Conservation (phyloP, 2,888 invertebrate genomes). For the Priocnemis perturbator region DNA sequence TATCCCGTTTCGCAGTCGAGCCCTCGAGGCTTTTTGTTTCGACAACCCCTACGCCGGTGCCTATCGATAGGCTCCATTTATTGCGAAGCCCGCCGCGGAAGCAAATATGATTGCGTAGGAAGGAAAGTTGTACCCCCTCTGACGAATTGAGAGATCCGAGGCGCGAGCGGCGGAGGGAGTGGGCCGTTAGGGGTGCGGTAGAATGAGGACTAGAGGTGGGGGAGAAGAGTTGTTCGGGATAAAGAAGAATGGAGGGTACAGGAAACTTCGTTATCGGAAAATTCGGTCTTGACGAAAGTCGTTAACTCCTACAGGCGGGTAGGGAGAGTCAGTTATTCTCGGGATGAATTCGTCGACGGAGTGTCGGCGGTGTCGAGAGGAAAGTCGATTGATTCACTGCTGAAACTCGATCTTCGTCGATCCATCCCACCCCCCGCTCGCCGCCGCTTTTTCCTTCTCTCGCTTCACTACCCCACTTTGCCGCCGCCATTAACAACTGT, state of each 20-base stretch:
- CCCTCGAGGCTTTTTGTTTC: neutral
- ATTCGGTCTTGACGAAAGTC: slow-evolving; percentile 60
- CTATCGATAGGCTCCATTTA: slow-evolving; percentile 37
- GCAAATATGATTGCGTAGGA: slow-evolving; percentile 53
- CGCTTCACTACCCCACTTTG: slow-evolving; percentile 23
- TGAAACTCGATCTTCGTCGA: slow-evolving; percentile 50
- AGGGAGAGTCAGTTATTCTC: slow-evolving; percentile 43
- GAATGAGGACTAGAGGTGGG: slow-evolving; percentile 5
- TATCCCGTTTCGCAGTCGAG: no score
- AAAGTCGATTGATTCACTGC: slow-evolving; percentile 55
- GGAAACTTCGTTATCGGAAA: slow-evolving; percentile 63
- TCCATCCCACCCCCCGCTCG: slow-evolving; percentile 13
- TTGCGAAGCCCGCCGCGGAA: slow-evolving; percentile 35
- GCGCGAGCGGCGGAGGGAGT: neutral
- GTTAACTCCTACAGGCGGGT: slow-evolving; percentile 54
- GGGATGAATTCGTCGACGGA: slow-evolving; percentile 46
- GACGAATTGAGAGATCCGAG: slow-evolving; percentile 1
- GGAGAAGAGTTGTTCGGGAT: slow-evolving; percentile 2
- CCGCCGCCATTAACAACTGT: slow-evolving; percentile 47
- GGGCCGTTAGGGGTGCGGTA: neutral
- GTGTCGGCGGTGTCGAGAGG: slow-evolving; percentile 44
- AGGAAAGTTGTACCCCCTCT: slow-evolving; percentile 37
- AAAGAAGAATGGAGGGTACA: slow-evolving; percentile 24
- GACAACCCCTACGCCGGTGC: slow-evolving; percentile 4
- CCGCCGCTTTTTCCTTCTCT: no score